phyloP scores from a whole-genome alignment of 2,888 invertebrate species.

The Netelia inedita region DNA sequence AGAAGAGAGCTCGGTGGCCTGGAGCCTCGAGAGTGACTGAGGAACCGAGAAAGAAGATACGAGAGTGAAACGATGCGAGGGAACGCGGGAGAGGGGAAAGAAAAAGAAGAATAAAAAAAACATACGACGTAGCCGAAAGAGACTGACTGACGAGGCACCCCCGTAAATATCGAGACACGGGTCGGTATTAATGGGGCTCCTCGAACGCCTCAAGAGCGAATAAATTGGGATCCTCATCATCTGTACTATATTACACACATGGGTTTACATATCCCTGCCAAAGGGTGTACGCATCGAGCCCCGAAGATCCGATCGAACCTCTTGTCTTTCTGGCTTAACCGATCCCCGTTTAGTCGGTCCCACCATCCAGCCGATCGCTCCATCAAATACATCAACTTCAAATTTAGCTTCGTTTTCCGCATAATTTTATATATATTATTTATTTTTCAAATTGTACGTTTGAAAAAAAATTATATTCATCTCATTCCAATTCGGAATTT shows the following conservation, averaged over 20 bases:
- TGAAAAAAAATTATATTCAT: too few species aligned
- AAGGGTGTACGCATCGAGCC: not conserved
- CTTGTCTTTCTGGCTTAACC: constrained; percentile 2
- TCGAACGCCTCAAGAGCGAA: constrained; percentile 71
- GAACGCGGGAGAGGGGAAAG: constrained; percentile 59
- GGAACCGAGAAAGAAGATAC: constrained; percentile 25
- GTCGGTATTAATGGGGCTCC: constrained; percentile 78
- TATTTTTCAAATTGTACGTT: not conserved
- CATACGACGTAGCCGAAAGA: constrained; percentile 65
- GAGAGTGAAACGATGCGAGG: constrained; percentile 63
- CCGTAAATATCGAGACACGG: constrained; percentile 75
- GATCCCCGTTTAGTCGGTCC: not conserved
- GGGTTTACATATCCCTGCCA: constrained; percentile 43
- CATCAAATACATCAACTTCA: constrained; percentile 4
- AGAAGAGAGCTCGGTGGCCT: constrained; percentile 60
- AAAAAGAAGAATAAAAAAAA: constrained; percentile 64
- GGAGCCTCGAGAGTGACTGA: constrained; percentile 46
- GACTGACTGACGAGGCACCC: constrained; percentile 73
- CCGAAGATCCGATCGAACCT: constrained; percentile 38
- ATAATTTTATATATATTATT: not conserved
- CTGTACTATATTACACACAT: constrained; percentile 36
- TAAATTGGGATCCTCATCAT: constrained; percentile 73
- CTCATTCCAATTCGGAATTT: too few species aligned
- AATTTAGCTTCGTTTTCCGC: not conserved
- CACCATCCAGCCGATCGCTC: not conserved